A percentile compares a stretch with the other conserved stretches of the same genome.
phyloP scores from a whole-genome alignment of 2,888 invertebrate genomes.

The Eutolmus rufibarbis region DNA sequence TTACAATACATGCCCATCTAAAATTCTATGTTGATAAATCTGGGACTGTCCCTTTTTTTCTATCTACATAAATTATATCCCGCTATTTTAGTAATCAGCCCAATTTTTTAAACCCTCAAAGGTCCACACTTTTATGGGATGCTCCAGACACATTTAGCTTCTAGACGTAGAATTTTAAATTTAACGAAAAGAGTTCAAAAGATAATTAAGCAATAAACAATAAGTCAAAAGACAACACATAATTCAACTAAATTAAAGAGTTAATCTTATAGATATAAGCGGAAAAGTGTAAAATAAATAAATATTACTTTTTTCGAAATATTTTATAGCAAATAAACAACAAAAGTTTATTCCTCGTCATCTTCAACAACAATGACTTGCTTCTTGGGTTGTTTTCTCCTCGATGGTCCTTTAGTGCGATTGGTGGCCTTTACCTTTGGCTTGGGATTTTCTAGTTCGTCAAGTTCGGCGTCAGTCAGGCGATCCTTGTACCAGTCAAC shows the following conservation, averaged over 20 bases:
- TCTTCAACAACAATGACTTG: slow-evolving; percentile 50
- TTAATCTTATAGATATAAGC: no score
- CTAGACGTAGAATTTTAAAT: neutral
- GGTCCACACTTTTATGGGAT: no score
- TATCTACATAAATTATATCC: no score
- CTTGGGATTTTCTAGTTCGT: slow-evolving; percentile 78
- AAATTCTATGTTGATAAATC: no score
- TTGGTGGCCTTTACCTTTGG: slow-evolving; percentile 71
- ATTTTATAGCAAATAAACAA: slow-evolving; percentile 18
- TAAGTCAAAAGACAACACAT: no score
- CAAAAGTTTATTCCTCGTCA: slow-evolving; percentile 50
- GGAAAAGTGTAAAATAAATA: neutral
- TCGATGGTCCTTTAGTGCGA: slow-evolving; percentile 60
- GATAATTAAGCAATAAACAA: no score
- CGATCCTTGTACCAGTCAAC: slow-evolving; percentile 90
- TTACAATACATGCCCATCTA: no score
- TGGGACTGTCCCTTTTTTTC: neutral
- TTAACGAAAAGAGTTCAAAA: no score
- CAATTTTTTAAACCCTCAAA: no score
- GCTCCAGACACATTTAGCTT: neutral
- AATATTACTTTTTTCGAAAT: neutral
- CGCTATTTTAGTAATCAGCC: no score
- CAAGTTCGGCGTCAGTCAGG: slow-evolving; percentile 79
- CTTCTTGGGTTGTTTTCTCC: slow-evolving; percentile 55
- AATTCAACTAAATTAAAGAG: no score